Evolutionary conservation across 2,113 vertebrate species (phyloP), one percentile per base, ranked within the genome.

Genomic region (Alethe diademata): DNA sequence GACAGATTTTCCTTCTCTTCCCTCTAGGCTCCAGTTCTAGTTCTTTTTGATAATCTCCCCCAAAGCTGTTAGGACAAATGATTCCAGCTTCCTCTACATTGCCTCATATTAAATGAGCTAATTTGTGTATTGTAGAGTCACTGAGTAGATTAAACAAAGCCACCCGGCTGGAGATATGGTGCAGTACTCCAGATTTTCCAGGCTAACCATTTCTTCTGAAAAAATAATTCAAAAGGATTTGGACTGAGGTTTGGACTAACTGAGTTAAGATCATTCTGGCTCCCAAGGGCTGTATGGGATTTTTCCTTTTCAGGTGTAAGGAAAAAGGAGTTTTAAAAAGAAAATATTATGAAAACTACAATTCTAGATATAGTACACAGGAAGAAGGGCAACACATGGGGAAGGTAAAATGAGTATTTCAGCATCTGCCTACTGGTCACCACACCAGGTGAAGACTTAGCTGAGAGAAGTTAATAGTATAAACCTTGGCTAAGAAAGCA

Each of bases 11-110:
- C 35, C 20, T 31, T 86, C 56, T 79, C 53, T 93, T 91, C 76
- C 81, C 61, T 75, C 65, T 81, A 90, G 75, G 89, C 48, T 96
- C 75, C 50, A 48, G 43, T 84, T 86, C 87, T 88, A 94, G 54
- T 51, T 96, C 53, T 94, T 95, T 95, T 90, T 70, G 53, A 90
- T 93, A 78, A 94, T 93, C 94, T 93, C 83, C 78, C 90, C 87
- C 88, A 93, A 91, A 92, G 92, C 92, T 96, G 87, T 93, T 92
- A 95, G 95, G 73, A 90, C 80, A 94, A 93, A 95, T 79, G 42
- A 75, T 92, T 93, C 87, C 91, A 96, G 71, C 69, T 89, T 94
- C 70, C 65, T 91, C 91, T 93, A 75, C 64, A 62, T 73, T 90
- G 40, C 35, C 65, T 90, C 60, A 40, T 88, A 67, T 74, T 78